Conservation (phyloP, 1,140 invertebrate genomes). For the Nomia melanderi region DNA sequence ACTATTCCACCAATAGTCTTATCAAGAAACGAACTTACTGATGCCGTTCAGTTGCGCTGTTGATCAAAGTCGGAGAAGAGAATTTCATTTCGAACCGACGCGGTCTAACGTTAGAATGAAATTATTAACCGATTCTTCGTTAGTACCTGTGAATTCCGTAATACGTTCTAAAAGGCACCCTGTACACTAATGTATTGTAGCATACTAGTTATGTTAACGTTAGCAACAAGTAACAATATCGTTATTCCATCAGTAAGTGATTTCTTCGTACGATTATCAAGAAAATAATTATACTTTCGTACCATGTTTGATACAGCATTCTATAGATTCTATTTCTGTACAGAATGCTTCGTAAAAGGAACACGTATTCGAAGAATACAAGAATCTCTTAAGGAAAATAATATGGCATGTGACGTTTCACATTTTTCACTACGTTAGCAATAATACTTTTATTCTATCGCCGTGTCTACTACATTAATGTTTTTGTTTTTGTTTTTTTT, state of each 20-base stretch:
- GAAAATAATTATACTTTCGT: slow-evolving; percentile 10
- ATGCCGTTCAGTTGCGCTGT: neutral
- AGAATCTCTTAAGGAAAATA: slow-evolving; percentile 14
- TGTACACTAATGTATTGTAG: neutral
- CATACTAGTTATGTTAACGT: neutral
- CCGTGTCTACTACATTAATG: neutral
- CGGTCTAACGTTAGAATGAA: too few relatives aligned
- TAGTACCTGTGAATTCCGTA: neutral
- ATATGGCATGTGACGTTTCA: slow-evolving; percentile 4
- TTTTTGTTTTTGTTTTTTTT: neutral
- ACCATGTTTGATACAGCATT: slow-evolving; percentile 7
- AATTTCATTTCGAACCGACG: neutral
- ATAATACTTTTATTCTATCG: neutral
- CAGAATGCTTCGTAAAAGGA: slow-evolving; percentile 1
- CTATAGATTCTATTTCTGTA: neutral
- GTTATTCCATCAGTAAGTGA: slow-evolving; percentile 11
- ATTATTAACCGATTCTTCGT: neutral
- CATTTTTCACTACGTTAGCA: neutral
- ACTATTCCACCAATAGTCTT: neutral
- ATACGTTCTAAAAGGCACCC: neutral
- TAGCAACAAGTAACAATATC: neutral
- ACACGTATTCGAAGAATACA: slow-evolving; percentile 2
- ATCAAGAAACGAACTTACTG: neutral
- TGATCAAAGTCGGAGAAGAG: neutral
- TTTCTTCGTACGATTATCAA: neutral